Evolutionary conservation across 1,140 invertebrate species (phyloP).

Genomic region (Platyscapa corneri): DNA sequence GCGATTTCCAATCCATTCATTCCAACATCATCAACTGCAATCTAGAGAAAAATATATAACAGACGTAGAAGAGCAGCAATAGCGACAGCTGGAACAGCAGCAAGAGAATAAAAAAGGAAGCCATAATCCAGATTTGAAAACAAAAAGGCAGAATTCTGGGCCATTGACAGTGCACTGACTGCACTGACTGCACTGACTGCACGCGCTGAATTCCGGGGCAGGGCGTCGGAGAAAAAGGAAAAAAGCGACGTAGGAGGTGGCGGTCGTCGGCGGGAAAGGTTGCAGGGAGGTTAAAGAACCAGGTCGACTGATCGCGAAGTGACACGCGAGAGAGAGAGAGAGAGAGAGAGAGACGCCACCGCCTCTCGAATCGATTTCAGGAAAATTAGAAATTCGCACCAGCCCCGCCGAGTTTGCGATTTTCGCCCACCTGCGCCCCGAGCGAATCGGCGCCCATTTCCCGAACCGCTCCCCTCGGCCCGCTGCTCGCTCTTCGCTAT

Average conservation of each 20-base stretch:
- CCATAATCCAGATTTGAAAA: neutral
- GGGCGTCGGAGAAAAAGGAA: conserved; percentile 10
- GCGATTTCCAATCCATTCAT: conserved; percentile 4
- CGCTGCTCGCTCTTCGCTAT: no score
- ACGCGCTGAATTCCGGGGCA: neutral
- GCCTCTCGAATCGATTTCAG: conserved; percentile 34
- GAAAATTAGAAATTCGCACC: conserved; percentile 23
- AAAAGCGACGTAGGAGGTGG: neutral
- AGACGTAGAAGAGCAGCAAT: neutral
- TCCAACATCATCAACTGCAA: neutral
- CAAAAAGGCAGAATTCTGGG: conserved; percentile 9
- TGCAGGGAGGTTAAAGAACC: conserved; percentile 40
- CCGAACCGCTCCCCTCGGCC: no score
- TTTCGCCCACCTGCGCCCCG: neutral
- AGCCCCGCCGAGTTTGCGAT: neutral
- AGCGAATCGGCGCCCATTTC: no score
- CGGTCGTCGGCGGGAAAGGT: conserved; percentile 28
- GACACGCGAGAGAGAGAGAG: neutral
- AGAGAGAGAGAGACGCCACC: neutral
- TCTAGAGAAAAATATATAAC: neutral
- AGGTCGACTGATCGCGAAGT: conserved; percentile 7
- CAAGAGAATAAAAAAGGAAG: neutral
- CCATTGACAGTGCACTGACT: conserved; percentile 1
- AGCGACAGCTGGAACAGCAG: neutral
- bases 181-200: neutral